phyloP scores from a whole-genome alignment of 1,140 invertebrate genomes.

The Araneus ventricosus region DNA sequence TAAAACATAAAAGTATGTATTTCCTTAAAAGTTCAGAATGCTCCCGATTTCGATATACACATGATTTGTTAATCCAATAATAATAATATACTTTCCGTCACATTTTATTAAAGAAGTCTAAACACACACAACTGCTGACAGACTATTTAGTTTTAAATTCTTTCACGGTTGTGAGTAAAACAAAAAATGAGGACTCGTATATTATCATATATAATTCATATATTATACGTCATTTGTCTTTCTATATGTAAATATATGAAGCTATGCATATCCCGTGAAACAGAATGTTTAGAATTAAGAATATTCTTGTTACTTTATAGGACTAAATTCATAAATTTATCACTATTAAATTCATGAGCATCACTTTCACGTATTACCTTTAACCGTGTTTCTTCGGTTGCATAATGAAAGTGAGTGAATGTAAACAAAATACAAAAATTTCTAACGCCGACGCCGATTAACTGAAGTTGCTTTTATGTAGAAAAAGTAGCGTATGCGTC shows the following conservation, averaged over 20 bases:
- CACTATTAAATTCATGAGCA: too few species aligned
- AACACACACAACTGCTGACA: slow-evolving; percentile 9
- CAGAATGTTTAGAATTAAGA: too few species aligned
- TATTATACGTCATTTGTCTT: too few species aligned
- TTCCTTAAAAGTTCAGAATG: neutral
- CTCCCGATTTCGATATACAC: neutral
- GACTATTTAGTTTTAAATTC: slow-evolving; percentile 1
- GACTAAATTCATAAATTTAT: too few species aligned
- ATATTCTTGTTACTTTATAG: too few species aligned
- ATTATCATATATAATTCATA: too few species aligned
- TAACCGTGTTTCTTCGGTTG: neutral
- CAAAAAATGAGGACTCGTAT: neutral
- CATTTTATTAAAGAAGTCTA: neutral
- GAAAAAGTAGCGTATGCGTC: too few species aligned
- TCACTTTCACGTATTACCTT: neutral
- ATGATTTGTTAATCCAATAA: neutral
- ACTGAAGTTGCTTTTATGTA: too few species aligned
- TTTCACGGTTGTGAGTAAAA: neutral
- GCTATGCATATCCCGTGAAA: too few species aligned
- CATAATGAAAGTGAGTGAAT: neutral
- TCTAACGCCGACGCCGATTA: neutral
- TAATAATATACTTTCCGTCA: neutral
- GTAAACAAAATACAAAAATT: slow-evolving; percentile 1
- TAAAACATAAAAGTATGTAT: neutral
- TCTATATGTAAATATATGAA: too few species aligned